Evolutionary conservation across 2,888 invertebrate species (phyloP).

Genomic region (Osedax frankpressi): DNA sequence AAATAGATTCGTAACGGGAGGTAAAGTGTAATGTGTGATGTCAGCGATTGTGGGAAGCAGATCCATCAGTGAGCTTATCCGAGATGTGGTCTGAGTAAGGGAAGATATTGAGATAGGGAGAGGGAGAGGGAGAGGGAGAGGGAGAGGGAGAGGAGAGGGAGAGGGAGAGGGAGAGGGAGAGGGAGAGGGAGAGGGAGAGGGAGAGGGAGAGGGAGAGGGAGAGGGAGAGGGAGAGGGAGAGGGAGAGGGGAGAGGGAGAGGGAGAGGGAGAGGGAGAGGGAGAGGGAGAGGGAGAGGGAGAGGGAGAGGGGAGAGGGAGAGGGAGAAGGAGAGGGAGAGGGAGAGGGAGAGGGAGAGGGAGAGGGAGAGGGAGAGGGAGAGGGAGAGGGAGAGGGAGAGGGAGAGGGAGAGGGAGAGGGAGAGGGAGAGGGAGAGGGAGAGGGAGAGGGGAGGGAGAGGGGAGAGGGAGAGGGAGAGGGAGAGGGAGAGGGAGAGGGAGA

Average conservation of each 20-base stretch:
- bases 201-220: background rate
- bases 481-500: constrained; percentile 16
- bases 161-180: too few species aligned
- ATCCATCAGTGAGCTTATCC: constrained; percentile 28
- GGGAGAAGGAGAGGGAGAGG: constrained; percentile 13
- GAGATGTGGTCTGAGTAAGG: constrained; percentile 21
- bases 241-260: background rate
- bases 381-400: constrained; percentile 13
- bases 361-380: constrained; percentile 13
- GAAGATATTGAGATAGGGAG: constrained; percentile 14
- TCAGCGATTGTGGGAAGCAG: constrained; percentile 27
- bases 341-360: constrained; percentile 13
- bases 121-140: constrained; percentile 15
- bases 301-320: constrained; percentile 10
- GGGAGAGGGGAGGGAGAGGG: constrained; percentile 15
- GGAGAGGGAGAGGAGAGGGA: constrained; percentile 14
- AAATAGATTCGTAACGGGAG: constrained; percentile 23
- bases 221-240: background rate
- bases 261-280: background rate
- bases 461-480: too few species aligned
- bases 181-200: too few species aligned
- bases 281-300: too few species aligned
- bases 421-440: constrained; percentile 14
- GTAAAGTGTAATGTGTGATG: constrained; percentile 22
- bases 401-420: constrained; percentile 18